Evolutionary conservation across 2,888 invertebrate genomes (phyloP), one percentile per base, ranked within the genome.

Genomic region (Sisyra terminalis): DNA sequence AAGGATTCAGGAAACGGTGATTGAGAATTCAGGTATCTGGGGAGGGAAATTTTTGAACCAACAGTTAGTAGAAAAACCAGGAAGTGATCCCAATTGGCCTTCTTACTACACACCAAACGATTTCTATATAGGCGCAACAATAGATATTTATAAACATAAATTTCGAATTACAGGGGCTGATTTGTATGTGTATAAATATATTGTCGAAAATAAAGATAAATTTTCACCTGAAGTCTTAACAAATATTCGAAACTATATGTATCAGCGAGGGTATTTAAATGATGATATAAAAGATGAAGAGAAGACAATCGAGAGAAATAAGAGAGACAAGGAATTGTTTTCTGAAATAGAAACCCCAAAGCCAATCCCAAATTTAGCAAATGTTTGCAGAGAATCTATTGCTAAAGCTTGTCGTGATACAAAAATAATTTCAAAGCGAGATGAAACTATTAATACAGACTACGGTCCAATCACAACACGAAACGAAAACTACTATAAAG

Each of bases 141-240:
- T 89, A 34, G 75, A 74, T 2, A 71, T 86, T 2, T 82, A 78
- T 58, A 73, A 74, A 48, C 82, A 83, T 57, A 71, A 80, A 32
- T 89, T 90, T 59, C 64, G 72, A 49, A 78, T 90, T 49, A 75
- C 70, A 29, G 82, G 81, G 1, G 81, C 80, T 42, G 87, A 87
- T 60, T 64, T 77, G 18, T 82, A 71, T 55, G 87, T 88, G 18
- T 80, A 78, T 56, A 70, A 76, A n/a, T 83, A 81, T 57, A 77
- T 83, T 70, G 68, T 71, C 52, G 71, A 74, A 18, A 79, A 83
- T 58, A 69, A 73, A 0, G 73, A 77, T 8, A 80, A 81, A 59
- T 85, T 85, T 60, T 70, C 75, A 1, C 68, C 65, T 42, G 71
- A 76, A 50, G 68, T 78, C 24, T 70, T 75, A 15, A 71, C 78